A percentile compares a stretch with the other conserved stretches of the same genome.
phyloP scores from a whole-genome alignment of 1,140 invertebrate species.

The Homalodisca vitripennis region DNA sequence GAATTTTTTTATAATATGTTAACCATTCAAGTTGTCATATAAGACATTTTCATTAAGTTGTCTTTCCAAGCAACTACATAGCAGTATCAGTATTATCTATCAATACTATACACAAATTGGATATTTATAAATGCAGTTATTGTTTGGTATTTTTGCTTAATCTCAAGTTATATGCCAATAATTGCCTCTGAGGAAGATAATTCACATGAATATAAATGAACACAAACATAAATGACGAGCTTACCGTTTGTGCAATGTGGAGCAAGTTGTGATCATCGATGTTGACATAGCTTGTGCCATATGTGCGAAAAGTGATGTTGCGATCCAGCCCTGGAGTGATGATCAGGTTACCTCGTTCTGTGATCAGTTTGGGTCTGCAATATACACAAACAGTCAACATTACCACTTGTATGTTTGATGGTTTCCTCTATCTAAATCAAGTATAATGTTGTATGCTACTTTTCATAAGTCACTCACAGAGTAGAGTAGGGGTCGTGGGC shows the following conservation, averaged over 20 bases:
- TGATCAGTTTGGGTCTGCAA: constrained; percentile 62
- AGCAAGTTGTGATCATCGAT: constrained; percentile 58
- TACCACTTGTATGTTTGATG: too few relatives aligned
- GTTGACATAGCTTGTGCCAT: constrained; percentile 59
- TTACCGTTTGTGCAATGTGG: constrained; percentile 52
- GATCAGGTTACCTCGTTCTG: constrained; percentile 61
- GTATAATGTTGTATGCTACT: too few relatives aligned
- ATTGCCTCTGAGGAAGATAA: too few relatives aligned
- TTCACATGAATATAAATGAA: constrained; percentile 31
- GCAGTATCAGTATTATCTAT: not conserved
- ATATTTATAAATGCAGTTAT: not conserved
- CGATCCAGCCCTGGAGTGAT: constrained; percentile 60
- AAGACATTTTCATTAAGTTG: too few relatives aligned
- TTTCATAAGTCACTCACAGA: too few relatives aligned
- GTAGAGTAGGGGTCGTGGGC: too few relatives aligned
- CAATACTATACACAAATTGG: not conserved
- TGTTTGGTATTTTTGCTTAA: not conserved
- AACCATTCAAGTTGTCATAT: too few relatives aligned
- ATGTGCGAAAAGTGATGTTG: constrained; percentile 62
- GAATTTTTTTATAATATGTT: too few relatives aligned
- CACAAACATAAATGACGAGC: constrained; percentile 41
- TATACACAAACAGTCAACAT: not conserved
- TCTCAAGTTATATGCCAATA: not conserved
- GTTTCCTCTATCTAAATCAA: too few relatives aligned
- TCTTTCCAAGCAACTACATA: too few relatives aligned